A percentile compares a stretch with the other conserved stretches of the same genome.
phyloP scores from a whole-genome alignment of 2,797 vertebrate genomes.

The Poecilia wingei region DNA sequence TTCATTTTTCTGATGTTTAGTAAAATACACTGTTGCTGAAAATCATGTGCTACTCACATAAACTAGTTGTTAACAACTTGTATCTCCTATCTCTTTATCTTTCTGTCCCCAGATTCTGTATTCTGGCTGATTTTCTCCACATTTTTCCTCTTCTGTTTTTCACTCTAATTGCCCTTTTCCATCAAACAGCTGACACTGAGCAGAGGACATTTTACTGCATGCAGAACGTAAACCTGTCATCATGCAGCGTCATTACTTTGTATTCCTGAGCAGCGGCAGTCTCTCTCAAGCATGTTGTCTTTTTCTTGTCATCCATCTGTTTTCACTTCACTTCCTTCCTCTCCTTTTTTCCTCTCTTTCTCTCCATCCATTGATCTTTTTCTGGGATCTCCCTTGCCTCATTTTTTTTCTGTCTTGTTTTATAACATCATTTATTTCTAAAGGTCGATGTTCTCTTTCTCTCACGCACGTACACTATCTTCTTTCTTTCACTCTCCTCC shows the following conservation, averaged over 20 bases:
- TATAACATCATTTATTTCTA: constrained; percentile 31
- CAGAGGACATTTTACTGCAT: constrained; percentile 59
- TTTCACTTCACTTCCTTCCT: constrained; percentile 28
- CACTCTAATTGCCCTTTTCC: background rate
- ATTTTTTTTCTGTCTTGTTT: constrained; percentile 26
- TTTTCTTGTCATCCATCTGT: constrained; percentile 42
- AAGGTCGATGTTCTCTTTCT: constrained; percentile 17
- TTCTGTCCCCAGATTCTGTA: background rate
- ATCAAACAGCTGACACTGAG: constrained; percentile 17
- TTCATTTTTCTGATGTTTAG: background rate
- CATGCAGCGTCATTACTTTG: constrained; percentile 63
- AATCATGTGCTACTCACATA: background rate
- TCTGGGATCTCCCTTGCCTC: constrained; percentile 9
- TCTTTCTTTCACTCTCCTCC: constrained; percentile 17
- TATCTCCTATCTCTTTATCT: background rate
- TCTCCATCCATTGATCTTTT: constrained; percentile 19
- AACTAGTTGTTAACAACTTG: background rate
- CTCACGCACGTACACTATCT: constrained; percentile 28
- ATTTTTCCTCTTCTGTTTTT: background rate
- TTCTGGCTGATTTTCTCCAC: background rate
- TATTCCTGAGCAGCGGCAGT: constrained; percentile 51
- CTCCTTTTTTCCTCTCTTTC: constrained; percentile 1
- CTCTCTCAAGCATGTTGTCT: constrained; percentile 29
- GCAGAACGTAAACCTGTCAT: constrained; percentile 65
- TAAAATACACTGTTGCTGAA: background rate